Evolutionary conservation across 2,888 invertebrate genomes (phyloP), one percentile per base, ranked within the genome.

Genomic region (Melieria picta): DNA sequence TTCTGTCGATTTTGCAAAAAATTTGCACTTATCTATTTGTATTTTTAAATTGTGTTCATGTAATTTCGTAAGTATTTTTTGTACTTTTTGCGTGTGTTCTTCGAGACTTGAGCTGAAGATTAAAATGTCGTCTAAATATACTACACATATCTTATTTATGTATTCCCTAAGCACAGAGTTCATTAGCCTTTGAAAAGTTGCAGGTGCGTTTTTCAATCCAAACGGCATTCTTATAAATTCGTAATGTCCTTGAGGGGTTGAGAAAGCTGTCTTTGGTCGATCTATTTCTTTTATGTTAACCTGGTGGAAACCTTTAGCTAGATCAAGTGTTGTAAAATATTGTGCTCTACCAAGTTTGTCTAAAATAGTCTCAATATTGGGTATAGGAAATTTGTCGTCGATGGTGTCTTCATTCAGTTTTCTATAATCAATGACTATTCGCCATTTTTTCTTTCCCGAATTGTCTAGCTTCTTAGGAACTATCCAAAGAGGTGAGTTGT

Each of bases 181-280:
- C 7, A 61, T 61, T n/a, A 61, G 46, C 45, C 61, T 61, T 61
- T 61, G 45, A 46, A 61, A 61, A 4, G 45, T 61, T 9, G 61
- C 61, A 43, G 61, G 61, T 4, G 46, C 61, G 50, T 16, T 16
- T 16, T 16, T 16, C 16, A 16, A 16, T 16, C 16, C 16, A 16
- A 16, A 16, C 16, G 16, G 47, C 50, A 48, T 48, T 5, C 65
- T 11, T n/a, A 56, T 43, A 50, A 52, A 65, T 13, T 65, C 46
- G 56, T 50, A 65, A 55, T 65, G 56, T 16, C 56, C 65, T 45
- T 65, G 42, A 10, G 13, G 56, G 9, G 56, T 56, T n/a, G 56
- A 56, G 13, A 56, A 56, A 56, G 56, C 56, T n/a, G 13, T 13
- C 13, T 56, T 56, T 13, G 56, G 13, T 13, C 7, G 56, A 13